Percentiles rank a stretch among this genome's conserved stretches.
These are phyloP conservation scores for Eulemur rubriventer DNA, from an alignment of 2,797 vertebrate species.

Conservation along the genomic window DNA sequence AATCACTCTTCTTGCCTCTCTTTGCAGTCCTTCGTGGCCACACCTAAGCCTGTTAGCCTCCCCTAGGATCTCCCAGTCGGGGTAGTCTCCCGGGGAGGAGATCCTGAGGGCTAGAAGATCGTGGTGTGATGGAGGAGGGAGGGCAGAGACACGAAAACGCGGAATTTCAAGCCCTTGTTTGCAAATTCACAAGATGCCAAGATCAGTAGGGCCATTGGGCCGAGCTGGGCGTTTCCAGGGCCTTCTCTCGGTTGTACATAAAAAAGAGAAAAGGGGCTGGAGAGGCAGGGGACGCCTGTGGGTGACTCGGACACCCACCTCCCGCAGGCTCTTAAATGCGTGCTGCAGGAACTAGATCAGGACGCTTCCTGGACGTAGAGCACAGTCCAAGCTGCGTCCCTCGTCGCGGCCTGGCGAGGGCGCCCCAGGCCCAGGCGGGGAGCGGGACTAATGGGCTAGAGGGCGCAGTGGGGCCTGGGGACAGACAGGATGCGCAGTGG, in stretches of 20 bases:
- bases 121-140: neutral
- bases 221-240: neutral
- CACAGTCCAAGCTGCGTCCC: neutral
- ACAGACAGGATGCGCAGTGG: neutral
- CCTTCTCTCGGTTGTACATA: neutral
- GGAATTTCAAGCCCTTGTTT: neutral
- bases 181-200: slow-evolving; percentile 15
- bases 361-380: neutral
- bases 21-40: neutral
- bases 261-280: neutral
- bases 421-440: neutral
- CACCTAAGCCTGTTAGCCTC: neutral
- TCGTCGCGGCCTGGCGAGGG: neutral
- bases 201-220: neutral
- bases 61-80: neutral
- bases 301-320: neutral
- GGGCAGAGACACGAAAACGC: neutral
- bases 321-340: neutral
- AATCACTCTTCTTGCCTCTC: neutral
- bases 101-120: neutral
- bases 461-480: neutral
- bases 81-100: neutral
- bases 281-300: neutral
- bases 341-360: neutral
- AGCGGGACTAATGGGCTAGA: neutral